A percentile compares a stretch with the other conserved stretches of the same genome.
Evolutionary conservation across 2,113 vertebrate genomes (phyloP).

Genomic region (Hylia prasina): DNA sequence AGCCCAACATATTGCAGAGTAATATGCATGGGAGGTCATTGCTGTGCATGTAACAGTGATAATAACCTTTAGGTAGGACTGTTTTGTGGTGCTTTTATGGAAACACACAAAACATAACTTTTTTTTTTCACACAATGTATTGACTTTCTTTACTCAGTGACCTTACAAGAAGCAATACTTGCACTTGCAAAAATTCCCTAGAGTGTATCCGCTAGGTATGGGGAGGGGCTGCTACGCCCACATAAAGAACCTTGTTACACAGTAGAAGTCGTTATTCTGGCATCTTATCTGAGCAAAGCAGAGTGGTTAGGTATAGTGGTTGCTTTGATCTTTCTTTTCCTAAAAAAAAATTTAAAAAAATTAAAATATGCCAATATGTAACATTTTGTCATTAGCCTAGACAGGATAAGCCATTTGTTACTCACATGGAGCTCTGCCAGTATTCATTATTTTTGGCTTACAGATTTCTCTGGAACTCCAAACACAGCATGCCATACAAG

Average conservation of each 20-base stretch:
- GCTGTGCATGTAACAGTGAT: neutral
- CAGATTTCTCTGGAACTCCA: neutral
- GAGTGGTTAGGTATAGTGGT: conserved; percentile 13
- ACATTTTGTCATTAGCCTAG: conserved; percentile 45
- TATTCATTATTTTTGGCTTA: conserved; percentile 47
- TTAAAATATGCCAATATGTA: neutral
- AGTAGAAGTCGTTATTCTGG: conserved; percentile 15
- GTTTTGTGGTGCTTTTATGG: neutral
- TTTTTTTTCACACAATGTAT: neutral
- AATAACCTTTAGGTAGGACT: neutral
- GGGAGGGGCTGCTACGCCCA: conserved; percentile 41
- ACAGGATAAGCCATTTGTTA: neutral
- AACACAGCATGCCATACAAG: neutral
- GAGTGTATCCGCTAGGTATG: conserved; percentile 53
- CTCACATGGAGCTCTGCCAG: neutral
- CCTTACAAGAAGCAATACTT: conserved; percentile 17
- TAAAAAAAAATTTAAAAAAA: neutral
- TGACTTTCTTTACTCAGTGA: neutral
- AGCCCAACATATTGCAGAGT: neutral
- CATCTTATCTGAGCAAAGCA: conserved; percentile 46
- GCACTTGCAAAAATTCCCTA: conserved; percentile 23
- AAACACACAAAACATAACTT: neutral
- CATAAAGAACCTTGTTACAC: conserved; percentile 3
- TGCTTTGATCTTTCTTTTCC: conserved; percentile 45
- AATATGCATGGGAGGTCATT: neutral